phyloP scores from a whole-genome alignment of 2,113 vertebrate genomes.

The Clarias macrocephalus region DNA sequence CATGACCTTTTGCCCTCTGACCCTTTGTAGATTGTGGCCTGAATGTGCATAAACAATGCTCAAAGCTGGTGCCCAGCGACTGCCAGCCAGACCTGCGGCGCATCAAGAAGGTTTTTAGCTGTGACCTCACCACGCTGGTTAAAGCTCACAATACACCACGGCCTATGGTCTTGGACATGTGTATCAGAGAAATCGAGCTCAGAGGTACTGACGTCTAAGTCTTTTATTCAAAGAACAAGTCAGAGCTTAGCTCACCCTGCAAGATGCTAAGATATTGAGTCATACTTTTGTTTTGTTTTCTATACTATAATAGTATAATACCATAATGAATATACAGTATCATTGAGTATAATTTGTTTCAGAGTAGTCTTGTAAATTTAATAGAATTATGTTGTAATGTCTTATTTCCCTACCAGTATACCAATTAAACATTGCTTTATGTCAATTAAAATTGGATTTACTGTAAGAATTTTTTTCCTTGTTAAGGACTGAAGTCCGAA shows the following conservation, averaged over 20 bases:
- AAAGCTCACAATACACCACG: slow-evolving; percentile 92
- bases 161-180: slow-evolving; percentile 97
- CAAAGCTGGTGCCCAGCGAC: slow-evolving; percentile 94
- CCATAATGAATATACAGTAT: background rate
- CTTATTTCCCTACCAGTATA: background rate
- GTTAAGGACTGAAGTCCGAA: slow-evolving; percentile 89
- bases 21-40: slow-evolving; percentile 85
- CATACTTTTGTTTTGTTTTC: background rate
- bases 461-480: slow-evolving; percentile 1
- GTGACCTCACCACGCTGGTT: slow-evolving; percentile 94
- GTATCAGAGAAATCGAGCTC: slow-evolving; percentile 93
- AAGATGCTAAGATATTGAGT: background rate
- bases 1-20: slow-evolving; percentile 29
- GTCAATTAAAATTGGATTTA: background rate
- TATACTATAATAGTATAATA: background rate
- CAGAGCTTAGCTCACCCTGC: background rate
- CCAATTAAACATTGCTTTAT: background rate
- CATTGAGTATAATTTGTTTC: background rate
- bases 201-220: slow-evolving; percentile 77
- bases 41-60: slow-evolving; percentile 98
- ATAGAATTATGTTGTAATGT: background rate
- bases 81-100: slow-evolving; percentile 95
- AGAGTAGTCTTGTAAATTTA: background rate
- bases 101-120: slow-evolving; percentile 96
- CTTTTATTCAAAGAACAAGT: background rate